Conservation (phyloP, 2,888 invertebrate genomes). For the Eilema caniola region DNA sequence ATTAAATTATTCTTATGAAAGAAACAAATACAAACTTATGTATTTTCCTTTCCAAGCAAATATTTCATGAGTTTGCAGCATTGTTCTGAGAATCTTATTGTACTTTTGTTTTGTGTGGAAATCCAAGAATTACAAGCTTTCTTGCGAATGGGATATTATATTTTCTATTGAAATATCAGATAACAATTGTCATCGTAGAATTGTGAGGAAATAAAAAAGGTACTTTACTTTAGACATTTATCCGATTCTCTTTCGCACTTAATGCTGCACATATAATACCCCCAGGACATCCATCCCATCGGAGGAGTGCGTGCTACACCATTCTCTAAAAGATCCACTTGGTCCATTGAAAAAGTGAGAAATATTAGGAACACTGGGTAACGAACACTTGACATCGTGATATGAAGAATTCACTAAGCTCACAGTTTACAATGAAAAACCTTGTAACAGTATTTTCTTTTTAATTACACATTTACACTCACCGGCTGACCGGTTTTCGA, state of each 20-base stretch:
- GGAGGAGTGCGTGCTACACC: slow-evolving; percentile 89
- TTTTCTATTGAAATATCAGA: slow-evolving; percentile 7
- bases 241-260: slow-evolving; percentile 87
- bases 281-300: slow-evolving; percentile 93
- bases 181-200: slow-evolving; percentile 2
- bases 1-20: background rate
- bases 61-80: background rate
- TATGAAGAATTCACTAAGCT: background rate
- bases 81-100: slow-evolving; percentile 8
- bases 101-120: slow-evolving; percentile 8
- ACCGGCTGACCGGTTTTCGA: background rate
- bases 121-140: background rate
- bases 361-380: slow-evolving; percentile 37
- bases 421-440: background rate
- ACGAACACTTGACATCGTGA: slow-evolving; percentile 33
- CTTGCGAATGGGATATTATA: background rate
- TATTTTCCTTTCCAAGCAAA: background rate
- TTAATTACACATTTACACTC: background rate
- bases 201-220: slow-evolving; percentile 9
- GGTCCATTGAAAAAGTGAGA: slow-evolving; percentile 48
- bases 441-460: background rate
- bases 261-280: slow-evolving; percentile 88
- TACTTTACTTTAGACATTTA: slow-evolving; percentile 88
- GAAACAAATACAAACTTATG: background rate
- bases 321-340: slow-evolving; percentile 84